Base-by-base conservation (phyloP, 2,113 vertebrate genomes). In the Hippolais icterina region DNA sequence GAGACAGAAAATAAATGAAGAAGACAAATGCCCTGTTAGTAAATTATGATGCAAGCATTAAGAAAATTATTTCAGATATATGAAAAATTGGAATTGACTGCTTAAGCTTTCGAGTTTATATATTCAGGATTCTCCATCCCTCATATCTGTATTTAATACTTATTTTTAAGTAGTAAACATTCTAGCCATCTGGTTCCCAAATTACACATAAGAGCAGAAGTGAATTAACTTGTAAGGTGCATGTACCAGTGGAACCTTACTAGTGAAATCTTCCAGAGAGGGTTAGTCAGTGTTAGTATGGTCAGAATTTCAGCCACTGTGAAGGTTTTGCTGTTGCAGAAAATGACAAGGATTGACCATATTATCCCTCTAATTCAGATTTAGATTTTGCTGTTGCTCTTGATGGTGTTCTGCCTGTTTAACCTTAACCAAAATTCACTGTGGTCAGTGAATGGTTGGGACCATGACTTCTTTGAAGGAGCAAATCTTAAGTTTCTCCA, bases 1-100 rank as follows among this genome's bases (percentile, higher is more conserved):
- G 59, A 56, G 44, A 42, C 81, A 94, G 72, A 80, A 80, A 88
- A 89, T 35, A 90, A 93, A 76, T n/a, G 23, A 91, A 87, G 77
- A 83, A 89, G 80, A 78, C 66, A 91, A 72, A 54, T 84, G 54
- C 14, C 59, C 53, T 79, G 85, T 69, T 88, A 87, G 74, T 86
- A 84, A 88, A 69, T 57, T 83, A 66, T 75, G 76, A 76, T 31
- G 13, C 37, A 66, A 44, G 52, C 59, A 23, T 82, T 90, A 89
- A 63, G 74, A 93, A 93, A 83, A 74, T 69, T 37, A 46, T 74
- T 52, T 70, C 81, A 84, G 50, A 75, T 60, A 28, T 50, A 49
- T 9, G 61, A 87, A 86, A 89, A 97, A 84, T 52, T 72, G 29
- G 28, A 94, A 77, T 2, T 64, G 49, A 79, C 41, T 9, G 0